Base-by-base conservation (phyloP, 2,888 invertebrate genomes). In the Drosophila pullipes region DNA sequence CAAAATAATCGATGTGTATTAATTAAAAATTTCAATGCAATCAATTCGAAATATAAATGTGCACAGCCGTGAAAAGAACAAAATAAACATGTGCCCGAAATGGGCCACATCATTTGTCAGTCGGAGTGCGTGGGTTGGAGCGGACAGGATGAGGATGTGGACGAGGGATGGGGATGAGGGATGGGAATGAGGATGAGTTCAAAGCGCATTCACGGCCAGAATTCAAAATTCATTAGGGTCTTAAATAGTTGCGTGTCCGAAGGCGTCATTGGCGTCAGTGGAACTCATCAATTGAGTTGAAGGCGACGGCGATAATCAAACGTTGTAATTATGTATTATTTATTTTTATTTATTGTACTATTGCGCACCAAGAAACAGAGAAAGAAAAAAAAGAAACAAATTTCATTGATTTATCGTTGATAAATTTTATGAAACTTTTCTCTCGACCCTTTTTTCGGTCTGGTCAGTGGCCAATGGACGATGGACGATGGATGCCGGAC, bases 321-420 rank as follows among this genome's bases (percentile, higher is more conserved):
- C 74, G 79, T 59, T 89, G 89, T 90, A 91, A 88, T 90, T 87
- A 91, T 85, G 74, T 77, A 83, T 89, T 87, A 87, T 90, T 89
- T 90, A 86, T 89, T 89, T 82, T 77, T 88, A 89, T 89, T 88
- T 91, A 83, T 85, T 88, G 89, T 81, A 65, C 66, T 67, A 85
- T 81, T 89, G 80, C 69, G 70, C 85, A 82, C 65, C 16, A 47
- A 47, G 25, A 4, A 47, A 16, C 44, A 11, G 22, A 22, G 6
- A 4, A 9, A n/a, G 4, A n/a, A 11, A 10, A 11, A 25, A 39
- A 41, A 41, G 47, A 47, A 47, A 44, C 37, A 47, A 71, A 75
- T 81, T 76, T 68, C 70, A 59, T 83, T 88, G 88, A 88, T 88
- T 88, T 88, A 88, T 88, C 67, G 89, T 78, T 89, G 91, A 88